A percentile compares a stretch with the other conserved stretches of the same genome.
Conservation (phyloP, 2,797 vertebrate genomes). For the Morelia viridis region DNA sequence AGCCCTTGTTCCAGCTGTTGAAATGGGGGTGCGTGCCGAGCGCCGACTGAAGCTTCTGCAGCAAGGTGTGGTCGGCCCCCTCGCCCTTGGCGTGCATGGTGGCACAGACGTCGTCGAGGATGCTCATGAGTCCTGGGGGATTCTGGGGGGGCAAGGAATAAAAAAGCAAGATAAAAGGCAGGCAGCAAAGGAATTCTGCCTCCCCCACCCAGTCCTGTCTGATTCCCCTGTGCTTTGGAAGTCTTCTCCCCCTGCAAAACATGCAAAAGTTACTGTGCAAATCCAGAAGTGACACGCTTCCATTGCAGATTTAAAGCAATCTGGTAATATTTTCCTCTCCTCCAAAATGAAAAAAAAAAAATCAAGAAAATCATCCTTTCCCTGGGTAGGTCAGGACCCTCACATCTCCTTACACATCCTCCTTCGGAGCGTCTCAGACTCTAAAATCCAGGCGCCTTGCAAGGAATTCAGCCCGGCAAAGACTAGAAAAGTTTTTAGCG, state of each 20-base stretch:
- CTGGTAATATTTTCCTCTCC: not conserved
- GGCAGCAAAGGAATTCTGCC: not conserved
- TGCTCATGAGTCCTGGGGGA: slow-evolving; percentile 81
- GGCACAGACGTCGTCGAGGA: slow-evolving; percentile 84
- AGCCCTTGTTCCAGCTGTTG: slow-evolving; percentile 85
- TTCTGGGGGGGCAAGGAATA: slow-evolving; percentile 62
- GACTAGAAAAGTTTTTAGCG: not conserved
- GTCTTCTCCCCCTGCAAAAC: not conserved
- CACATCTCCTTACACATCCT: too few species aligned
- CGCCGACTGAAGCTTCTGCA: slow-evolving; percentile 82
- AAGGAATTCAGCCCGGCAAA: not conserved
- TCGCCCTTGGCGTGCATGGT: slow-evolving; percentile 87
- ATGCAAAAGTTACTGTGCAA: not conserved
- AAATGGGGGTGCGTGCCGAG: slow-evolving; percentile 81
- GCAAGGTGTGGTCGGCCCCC: slow-evolving; percentile 81
- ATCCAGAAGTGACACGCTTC: not conserved
- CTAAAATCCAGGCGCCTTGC: not conserved
- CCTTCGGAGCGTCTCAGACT: too few species aligned
- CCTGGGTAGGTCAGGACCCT: not conserved
- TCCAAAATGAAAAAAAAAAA: not conserved
- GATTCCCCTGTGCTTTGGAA: not conserved
- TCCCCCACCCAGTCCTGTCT: not conserved
- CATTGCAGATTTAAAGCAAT: not conserved
- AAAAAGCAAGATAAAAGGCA: too few species aligned
- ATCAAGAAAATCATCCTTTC: not conserved